Base-by-base conservation (phyloP, 2,888 invertebrate genomes). In the Emmelina monodactyla region DNA sequence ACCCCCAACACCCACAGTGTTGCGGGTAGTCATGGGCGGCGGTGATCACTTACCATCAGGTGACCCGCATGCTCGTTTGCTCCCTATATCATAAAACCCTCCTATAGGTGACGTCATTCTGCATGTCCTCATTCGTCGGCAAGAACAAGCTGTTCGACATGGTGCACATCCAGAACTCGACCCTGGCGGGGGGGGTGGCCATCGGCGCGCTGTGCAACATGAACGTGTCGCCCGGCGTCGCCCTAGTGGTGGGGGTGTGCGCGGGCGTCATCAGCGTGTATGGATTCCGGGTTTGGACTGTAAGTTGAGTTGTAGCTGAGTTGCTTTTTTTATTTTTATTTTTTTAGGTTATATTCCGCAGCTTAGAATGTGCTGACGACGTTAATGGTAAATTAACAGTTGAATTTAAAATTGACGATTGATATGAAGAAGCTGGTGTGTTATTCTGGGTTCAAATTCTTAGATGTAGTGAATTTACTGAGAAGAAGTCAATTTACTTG, bases 111-210 rank as follows among this genome's bases (percentile, higher is more conserved):
- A 86, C 89, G 33, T 85, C 94, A 2, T 97, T 95, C 65, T 87
- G 91, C 22, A 59, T 92, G 28, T 96, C 97, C 1, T 85, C 91
- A 16, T 67, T 91, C 39, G 83, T 92, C 30, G 88, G 86, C 53
- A 83, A 86, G 43, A 83, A 86, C 28, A 87, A 86, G 47, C 91
- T 89, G 69, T 88, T 94, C 51, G 90, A 91, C 63, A 94, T 94
- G 92, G 92, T 94, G 2, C 96, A 97, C 71, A 81, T 96, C 34
- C 96, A 97, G 75, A 97, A 97, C 75, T 90, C 96, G 2, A 94
- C 95, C 0, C 66, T 97, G 32, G 95, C 96, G 34, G 95, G 96
- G 14, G 95, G 95, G 2, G 96, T 97, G 11, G 96, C 93, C 1
- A 87, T 95, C 11, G 96, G 96, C 5, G 87, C 94, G 0, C 85